phyloP scores from a whole-genome alignment of 2,888 invertebrate genomes.

The Sthenelais limicola region DNA sequence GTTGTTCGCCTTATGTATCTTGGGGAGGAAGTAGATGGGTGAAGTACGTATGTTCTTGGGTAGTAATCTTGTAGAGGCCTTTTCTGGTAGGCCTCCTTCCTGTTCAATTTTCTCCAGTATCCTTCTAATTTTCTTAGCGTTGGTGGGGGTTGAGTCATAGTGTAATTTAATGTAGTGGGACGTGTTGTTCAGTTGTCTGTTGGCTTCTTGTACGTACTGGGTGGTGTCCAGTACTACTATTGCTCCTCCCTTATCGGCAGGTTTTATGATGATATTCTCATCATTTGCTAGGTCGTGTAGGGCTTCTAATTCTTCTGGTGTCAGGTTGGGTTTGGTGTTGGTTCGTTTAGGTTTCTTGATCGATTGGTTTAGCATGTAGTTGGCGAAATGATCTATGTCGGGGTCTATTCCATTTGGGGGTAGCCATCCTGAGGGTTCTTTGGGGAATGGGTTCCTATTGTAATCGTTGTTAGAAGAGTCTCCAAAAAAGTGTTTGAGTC shows the following conservation, averaged over 20 bases:
- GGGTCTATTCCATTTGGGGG: no score
- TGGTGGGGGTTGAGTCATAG: no score
- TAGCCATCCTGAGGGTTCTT: no score
- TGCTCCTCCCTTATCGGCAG: slow-evolving; percentile 6
- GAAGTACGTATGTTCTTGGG: not conserved
- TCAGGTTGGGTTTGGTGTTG: no score
- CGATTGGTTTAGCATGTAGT: no score
- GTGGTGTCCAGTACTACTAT: not conserved
- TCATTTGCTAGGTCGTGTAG: not conserved
- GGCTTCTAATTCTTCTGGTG: no score
- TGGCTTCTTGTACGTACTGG: not conserved
- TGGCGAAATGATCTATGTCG: no score
- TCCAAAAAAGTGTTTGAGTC: no score
- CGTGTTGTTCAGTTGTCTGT: not conserved
- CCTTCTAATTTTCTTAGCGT: no score
- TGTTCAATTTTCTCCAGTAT: not conserved
- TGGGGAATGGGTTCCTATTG: no score
- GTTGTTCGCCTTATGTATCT: slow-evolving; percentile 10
- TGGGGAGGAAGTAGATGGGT: not conserved
- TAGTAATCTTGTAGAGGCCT: not conserved
- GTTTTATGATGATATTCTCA: not conserved
- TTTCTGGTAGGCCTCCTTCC: not conserved
- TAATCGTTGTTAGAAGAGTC: no score
- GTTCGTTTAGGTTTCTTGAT: no score
- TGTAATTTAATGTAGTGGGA: not conserved